These are phyloP conservation scores for Recurvirostra avosetta DNA, from an alignment of 2,113 vertebrate genomes.

Conservation along the genomic window DNA sequence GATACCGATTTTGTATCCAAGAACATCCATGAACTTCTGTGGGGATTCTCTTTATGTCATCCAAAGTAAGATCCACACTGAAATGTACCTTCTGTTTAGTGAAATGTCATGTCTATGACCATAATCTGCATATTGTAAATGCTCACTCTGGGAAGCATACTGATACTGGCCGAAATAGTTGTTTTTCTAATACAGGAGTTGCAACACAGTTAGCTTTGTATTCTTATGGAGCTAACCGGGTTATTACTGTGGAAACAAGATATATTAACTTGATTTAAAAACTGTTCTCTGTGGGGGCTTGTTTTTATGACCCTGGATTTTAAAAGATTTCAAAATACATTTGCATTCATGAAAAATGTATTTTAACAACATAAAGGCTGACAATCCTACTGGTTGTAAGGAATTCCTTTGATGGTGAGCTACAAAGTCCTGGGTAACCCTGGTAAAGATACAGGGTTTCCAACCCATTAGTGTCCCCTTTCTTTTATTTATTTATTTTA, in stretches of 20 bases:
- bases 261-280: not conserved
- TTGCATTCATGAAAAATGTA: conserved; percentile 39
- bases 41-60: not conserved
- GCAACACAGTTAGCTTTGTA: not conserved
- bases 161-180: not conserved
- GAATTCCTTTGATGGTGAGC: conserved; percentile 44
- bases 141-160: not conserved
- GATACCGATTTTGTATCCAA: not conserved
- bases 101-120: not conserved
- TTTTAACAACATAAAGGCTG: conserved; percentile 34
- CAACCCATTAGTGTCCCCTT: not conserved
- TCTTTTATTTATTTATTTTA: conserved; percentile 29
- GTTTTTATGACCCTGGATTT: not conserved
- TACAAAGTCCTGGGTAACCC: conserved; percentile 17
- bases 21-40: not conserved
- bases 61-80: not conserved
- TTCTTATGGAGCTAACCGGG: not conserved
- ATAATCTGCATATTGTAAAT: not conserved
- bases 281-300: not conserved
- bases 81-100: not conserved
- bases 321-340: conserved; percentile 19
- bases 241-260: conserved; percentile 3
- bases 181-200: not conserved
- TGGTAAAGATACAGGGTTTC: not conserved
- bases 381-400: not conserved